These are phyloP conservation scores for Hipposideros armiger DNA, from an alignment of 2,113 vertebrate species.

Conservation along the genomic window DNA sequence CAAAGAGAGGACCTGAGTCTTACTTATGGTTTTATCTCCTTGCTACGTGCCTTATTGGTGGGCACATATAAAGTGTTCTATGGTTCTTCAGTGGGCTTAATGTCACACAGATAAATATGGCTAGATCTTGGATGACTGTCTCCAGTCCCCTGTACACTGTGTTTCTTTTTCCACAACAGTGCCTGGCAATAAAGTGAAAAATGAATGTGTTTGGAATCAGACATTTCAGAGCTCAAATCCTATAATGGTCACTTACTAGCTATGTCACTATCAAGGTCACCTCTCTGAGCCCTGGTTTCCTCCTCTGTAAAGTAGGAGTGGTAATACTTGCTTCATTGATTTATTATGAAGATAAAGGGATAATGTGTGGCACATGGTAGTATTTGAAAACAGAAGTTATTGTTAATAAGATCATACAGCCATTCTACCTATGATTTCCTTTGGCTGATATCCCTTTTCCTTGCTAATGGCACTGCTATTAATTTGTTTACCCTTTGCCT, in stretches of 20 bases:
- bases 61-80: neutral
- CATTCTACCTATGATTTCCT: neutral
- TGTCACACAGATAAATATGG: rapidly evolving
- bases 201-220: neutral
- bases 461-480: slow-evolving; percentile 9
- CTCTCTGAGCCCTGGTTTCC: neutral
- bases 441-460: neutral
- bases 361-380: rapidly evolving
- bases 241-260: neutral
- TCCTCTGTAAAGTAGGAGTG: neutral
- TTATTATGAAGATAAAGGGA: neutral
- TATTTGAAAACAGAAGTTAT: neutral
- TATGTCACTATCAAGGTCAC: neutral
- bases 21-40: neutral
- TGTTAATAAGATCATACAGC: neutral
- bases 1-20: neutral
- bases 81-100: too few relatives aligned
- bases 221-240: neutral
- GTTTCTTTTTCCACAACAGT: neutral
- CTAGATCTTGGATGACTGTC: neutral
- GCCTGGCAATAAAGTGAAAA: neutral
- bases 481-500: slow-evolving; percentile 53
- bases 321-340: neutral
- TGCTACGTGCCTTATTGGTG: neutral
- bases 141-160: rapidly evolving